These are phyloP conservation scores for Arremon aurantiirostris DNA, from an alignment of 2,797 vertebrate species.

Conservation along the genomic window DNA sequence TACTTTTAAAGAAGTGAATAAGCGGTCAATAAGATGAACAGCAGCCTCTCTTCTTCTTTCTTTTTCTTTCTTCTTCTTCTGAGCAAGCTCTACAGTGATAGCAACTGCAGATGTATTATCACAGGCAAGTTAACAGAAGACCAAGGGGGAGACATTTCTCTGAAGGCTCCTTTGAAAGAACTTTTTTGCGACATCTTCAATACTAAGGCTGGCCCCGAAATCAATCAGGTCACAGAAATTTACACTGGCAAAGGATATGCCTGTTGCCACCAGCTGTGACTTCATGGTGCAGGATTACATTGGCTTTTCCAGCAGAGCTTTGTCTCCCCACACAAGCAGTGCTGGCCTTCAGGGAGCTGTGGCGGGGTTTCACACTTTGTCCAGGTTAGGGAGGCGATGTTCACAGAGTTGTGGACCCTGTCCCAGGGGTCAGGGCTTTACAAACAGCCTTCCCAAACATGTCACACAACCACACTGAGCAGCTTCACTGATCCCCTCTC, in stretches of 20 bases:
- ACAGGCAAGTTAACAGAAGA: neutral
- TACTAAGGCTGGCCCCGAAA: neutral
- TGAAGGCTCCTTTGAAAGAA: neutral
- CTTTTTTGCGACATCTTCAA: neutral
- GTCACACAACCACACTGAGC: neutral
- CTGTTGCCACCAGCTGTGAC: neutral
- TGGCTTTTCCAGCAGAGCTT: neutral
- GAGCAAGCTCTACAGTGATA: neutral
- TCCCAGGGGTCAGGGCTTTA: neutral
- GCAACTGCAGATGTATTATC: slow-evolving; percentile 23
- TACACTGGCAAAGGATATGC: neutral
- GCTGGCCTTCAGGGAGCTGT: neutral
- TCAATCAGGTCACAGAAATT: neutral
- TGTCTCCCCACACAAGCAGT: neutral
- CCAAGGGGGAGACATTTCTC: neutral
- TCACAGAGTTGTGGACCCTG: neutral
- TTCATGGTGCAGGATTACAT: neutral
- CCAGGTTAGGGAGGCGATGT: neutral
- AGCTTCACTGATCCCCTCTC: neutral
- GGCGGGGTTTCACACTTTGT: neutral
- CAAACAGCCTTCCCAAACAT: neutral
- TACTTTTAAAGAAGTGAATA: slow-evolving; percentile 71
- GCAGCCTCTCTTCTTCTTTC: slow-evolving; percentile 28
- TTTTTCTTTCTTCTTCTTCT: neutral
- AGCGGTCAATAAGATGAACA: slow-evolving; percentile 66